Evolutionary conservation across 1,140 invertebrate species (phyloP).

Genomic region (Telenomus remus): DNA sequence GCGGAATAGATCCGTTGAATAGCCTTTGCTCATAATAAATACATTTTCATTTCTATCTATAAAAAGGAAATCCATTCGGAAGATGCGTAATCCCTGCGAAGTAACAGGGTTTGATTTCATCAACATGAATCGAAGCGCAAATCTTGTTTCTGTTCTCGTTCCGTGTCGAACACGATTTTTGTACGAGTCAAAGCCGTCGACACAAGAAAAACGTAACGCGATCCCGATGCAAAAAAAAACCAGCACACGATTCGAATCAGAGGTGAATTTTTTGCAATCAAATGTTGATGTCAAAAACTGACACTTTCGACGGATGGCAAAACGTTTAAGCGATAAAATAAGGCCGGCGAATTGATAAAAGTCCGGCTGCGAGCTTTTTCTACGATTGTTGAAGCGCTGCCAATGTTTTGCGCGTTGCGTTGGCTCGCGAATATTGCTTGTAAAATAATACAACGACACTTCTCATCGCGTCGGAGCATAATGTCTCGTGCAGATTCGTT

Average conservation of each 20-base stretch:
- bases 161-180: neutral
- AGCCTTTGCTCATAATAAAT: conserved; percentile 31
- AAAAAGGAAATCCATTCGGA: conserved; percentile 15
- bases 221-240: too few relatives aligned
- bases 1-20: conserved; percentile 14
- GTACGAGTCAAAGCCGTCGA: too few relatives aligned
- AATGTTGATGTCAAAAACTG: too few relatives aligned
- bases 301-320: neutral
- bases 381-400: conserved; percentile 30
- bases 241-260: too few relatives aligned
- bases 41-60: conserved; percentile 17
- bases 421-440: conserved; percentile 36
- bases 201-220: too few relatives aligned
- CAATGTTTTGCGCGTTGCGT: conserved; percentile 33
- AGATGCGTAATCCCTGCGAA: conserved; percentile 12
- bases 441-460: conserved; percentile 53
- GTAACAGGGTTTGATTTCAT: conserved; percentile 18
- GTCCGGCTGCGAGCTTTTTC: neutral
- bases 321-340: neutral
- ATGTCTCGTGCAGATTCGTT: conserved; percentile 21
- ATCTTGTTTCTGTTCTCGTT: neutral
- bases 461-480: conserved; percentile 31
- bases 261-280: too few relatives aligned
- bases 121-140: neutral
- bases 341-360: neutral